Base-by-base conservation (phyloP, 1,140 invertebrate genomes). In the Acromyrmex heyeri region DNA sequence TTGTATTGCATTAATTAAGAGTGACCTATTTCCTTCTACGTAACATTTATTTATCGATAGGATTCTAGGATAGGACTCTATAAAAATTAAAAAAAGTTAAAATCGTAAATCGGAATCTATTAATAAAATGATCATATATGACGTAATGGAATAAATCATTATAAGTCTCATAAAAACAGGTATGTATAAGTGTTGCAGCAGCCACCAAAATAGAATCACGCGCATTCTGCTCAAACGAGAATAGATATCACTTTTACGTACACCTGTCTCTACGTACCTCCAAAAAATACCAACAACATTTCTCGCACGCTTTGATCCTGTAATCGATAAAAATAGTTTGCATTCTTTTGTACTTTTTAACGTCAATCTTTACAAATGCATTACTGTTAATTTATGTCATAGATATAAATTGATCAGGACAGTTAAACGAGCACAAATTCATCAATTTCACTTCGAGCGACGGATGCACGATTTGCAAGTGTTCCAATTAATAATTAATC, bases 231-330 rank as follows among this genome's bases (percentile, higher is more conserved):
- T 30, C 16, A 24, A 70, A 21, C 53, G 69, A 75, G 55, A 44
- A 44, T 44, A 44, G 8, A 75, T 82, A 72, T 73, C 69, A 48
- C 24, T 61, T 34, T 48, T 61, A 83, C 8, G 14, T 82, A 61
- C 79, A 83, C 79, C 79, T 83, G 69, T 83, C 67, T 59, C 38
- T 16, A 24, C 38, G 30, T 61, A 14, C 34, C 48, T 62, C 73
- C 79, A 50, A 83, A 83, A 75, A 83, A 83, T 48, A 62, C 3
- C 77, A 14, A 24, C 67, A 82, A 61, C 67, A 73, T 48, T 72
- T 48, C n/a, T 4, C 21, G 30, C 38, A 2, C 24, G 14, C 55
- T 61, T 27, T 50, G 27, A 61, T 83, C 55, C 55, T 57, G 69
- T 48, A 62, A 27, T 55, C 24, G 69, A 10, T 59, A 48, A 62